Evolutionary conservation across 2,797 vertebrate genomes (phyloP).

Genomic region (Tragopan temminckii): DNA sequence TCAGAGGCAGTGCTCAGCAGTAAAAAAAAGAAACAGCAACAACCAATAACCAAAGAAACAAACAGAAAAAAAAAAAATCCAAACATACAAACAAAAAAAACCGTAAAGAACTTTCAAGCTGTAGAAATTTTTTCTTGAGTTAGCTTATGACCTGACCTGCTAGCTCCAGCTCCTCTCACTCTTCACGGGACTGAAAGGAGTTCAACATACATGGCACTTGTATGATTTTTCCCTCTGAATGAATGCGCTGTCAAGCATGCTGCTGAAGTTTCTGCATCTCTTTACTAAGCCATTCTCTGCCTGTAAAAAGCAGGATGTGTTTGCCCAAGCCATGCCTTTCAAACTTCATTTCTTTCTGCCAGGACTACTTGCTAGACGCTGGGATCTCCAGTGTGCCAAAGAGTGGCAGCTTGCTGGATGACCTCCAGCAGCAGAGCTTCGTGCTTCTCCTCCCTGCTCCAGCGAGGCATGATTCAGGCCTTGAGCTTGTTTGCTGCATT

Average conservation of each 20-base stretch:
- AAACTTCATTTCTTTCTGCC: not conserved
- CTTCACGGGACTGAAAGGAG: conserved; percentile 23
- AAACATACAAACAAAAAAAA: not conserved
- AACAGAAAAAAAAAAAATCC: not conserved
- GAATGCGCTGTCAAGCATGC: not conserved
- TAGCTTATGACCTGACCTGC: conserved; percentile 28
- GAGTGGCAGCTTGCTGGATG: not conserved
- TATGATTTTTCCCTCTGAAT: conserved; percentile 14
- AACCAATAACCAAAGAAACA: not conserved
- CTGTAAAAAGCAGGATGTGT: not conserved
- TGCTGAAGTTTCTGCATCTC: not conserved
- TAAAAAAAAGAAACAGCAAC: not conserved
- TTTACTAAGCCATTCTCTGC: not conserved
- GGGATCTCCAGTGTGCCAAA: accelerated
- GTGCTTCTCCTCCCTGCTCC: not conserved
- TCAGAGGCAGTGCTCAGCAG: not conserved
- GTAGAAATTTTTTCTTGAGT: not conserved
- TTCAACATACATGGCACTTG: conserved; percentile 18
- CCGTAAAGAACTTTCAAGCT: not conserved
- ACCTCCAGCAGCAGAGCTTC: not conserved
- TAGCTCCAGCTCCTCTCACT: not conserved
- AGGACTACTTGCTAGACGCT: accelerated
- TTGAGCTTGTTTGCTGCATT: not conserved
- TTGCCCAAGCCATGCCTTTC: not conserved
- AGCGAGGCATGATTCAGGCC: not conserved